Evolutionary conservation across 2,888 invertebrate species (phyloP), one percentile per base, ranked within the genome.

Genomic region (Isotomurus palustris): DNA sequence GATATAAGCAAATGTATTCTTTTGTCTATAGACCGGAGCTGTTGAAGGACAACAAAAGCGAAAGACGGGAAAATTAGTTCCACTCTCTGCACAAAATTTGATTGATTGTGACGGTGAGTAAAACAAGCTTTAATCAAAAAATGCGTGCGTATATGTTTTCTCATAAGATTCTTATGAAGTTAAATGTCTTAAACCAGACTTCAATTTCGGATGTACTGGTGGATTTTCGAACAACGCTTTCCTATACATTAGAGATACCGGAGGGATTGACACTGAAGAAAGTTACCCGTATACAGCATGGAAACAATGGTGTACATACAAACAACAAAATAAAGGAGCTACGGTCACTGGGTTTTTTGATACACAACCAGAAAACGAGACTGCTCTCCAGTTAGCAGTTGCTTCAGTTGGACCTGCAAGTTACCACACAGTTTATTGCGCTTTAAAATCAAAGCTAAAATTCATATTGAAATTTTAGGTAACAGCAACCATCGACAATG

Each of bases 61-160:
- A 67, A 83, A 85, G 76, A 79, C 80, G 14, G 87, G 86, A 10
- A 80, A 80, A 68, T 79, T 93, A 53, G 82, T 90, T 27, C 90
- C 91, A 1, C 82, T 94, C 14, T 91, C 91, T 67, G 93, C 94
- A 78, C 93, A 94, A 79, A 92, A 94, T 78, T 80, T 94, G 64
- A 80, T 94, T 55, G 93, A 94, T 78, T 94, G 93, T 74, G 91
- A 91, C 8, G 51, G 53, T 49, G n/a, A 51, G 41, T 36, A 10
- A 24, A 27, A 10, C 32, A 35, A 36, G 14, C 8, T 8, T 17
- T n/a, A n/a, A n/a, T n/a, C n/a, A n/a, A n/a, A n/a, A n/a, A n/a
- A n/a, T n/a, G n/a, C n/a, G n/a, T n/a, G n/a, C n/a, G n/a, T n/a
- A n/a, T n/a, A 41, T 43, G 24, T 19, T 19, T 4, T 43, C 14